These are phyloP conservation scores for Cancer borealis DNA, from an alignment of 2,888 invertebrate species.

Conservation along the genomic window DNA sequence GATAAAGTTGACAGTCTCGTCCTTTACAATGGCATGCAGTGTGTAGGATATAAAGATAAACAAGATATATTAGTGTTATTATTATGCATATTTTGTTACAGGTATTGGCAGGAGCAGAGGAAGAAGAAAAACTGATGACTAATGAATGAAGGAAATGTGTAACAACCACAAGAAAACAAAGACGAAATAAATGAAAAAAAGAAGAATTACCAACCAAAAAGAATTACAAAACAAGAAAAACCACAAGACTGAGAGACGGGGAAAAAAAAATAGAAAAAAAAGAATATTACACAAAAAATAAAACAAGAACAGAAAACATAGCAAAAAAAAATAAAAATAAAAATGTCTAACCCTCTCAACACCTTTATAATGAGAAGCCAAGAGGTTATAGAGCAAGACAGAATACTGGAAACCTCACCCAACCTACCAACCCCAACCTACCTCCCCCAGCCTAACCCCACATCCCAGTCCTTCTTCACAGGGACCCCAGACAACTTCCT, in stretches of 20 bases:
- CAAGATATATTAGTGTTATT: background rate
- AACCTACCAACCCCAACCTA: constrained; percentile 3
- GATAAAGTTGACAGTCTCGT: too few species aligned
- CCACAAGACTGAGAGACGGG: background rate
- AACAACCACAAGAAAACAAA: background rate
- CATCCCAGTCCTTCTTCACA: background rate
- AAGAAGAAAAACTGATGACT: background rate
- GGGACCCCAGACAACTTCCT: background rate
- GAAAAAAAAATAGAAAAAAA: background rate
- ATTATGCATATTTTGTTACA: background rate
- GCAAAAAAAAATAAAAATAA: too few species aligned
- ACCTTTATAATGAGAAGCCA: constrained; percentile 53
- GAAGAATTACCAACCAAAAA: background rate
- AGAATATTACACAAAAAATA: background rate
- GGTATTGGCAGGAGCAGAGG: background rate
- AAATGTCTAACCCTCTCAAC: constrained; percentile 51
- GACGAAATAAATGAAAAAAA: too few species aligned
- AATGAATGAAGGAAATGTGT: background rate
- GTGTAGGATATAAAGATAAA: too few species aligned
- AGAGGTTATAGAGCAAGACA: background rate
- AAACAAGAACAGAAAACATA: background rate
- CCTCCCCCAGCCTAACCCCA: background rate
- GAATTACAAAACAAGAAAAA: background rate
- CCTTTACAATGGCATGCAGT: too few species aligned
- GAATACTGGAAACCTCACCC: background rate